Evolutionary conservation across 2,888 invertebrate genomes (phyloP).

Genomic region (Eupeodes luniger): DNA sequence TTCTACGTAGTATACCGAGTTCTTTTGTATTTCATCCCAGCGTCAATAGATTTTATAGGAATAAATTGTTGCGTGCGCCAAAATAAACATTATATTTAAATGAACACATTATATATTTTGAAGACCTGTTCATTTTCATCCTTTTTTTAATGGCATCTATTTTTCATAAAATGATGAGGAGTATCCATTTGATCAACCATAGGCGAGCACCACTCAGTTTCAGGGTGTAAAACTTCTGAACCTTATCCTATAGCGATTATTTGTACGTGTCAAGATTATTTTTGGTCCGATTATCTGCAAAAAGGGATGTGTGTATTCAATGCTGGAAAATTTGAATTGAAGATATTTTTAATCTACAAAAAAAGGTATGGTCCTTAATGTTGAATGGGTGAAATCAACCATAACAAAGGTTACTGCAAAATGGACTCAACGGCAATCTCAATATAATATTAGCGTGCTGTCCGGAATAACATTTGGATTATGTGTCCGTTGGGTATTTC

Average conservation of each 20-base stretch:
- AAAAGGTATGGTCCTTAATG: conserved; percentile 13
- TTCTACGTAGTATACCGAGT: neutral
- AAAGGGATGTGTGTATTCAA: conserved; percentile 23
- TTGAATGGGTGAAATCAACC: neutral
- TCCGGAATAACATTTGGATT: neutral
- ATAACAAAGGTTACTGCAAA: neutral
- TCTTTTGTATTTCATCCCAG: neutral
- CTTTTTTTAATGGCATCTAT: conserved; percentile 11
- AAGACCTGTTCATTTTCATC: conserved; percentile 24
- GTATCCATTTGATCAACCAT: conserved; percentile 29
- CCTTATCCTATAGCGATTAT: conserved; percentile 43
- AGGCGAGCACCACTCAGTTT: conserved; percentile 11
- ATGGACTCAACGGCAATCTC: neutral
- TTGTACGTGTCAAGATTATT: conserved; percentile 58
- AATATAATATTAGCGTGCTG: neutral
- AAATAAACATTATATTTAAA: neutral
- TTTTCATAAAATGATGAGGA: conserved; percentile 26
- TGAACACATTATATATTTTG: neutral
- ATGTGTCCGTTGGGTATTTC: neutral
- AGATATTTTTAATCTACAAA: conserved; percentile 32
- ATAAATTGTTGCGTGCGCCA: conserved; percentile 2
- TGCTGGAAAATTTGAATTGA: conserved; percentile 39
- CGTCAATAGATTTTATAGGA: conserved; percentile 12
- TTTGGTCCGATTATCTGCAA: conserved; percentile 52
- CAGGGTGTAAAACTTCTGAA: conserved; percentile 19